Base-by-base conservation (phyloP, 2,888 invertebrate genomes). In the Tetheella fluctuosa region DNA sequence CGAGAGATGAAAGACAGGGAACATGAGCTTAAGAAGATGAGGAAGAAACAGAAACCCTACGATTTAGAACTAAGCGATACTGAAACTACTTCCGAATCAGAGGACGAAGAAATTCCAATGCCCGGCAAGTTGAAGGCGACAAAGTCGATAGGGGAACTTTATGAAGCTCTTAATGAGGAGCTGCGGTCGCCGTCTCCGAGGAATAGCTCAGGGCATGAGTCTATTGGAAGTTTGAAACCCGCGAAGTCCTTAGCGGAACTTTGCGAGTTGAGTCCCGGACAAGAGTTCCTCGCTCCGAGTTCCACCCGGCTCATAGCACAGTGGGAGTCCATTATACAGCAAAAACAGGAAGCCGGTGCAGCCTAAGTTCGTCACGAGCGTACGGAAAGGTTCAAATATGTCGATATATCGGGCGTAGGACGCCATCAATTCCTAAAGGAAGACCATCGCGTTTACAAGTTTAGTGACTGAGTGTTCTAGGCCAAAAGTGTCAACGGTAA, bases 1-100 rank as follows among this genome's bases (percentile, higher is more conserved):
- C 94, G 95, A 79, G 98, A 98, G 76, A 96, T 98, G 94, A 96
- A 97, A 78, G 95, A 95, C 68, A 93, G 97, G 60, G 97, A 97
- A 79, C 95, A 96, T 68, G 97, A 97, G 79, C 89, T 97, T 53
- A 96, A 96, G 94, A 93, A 94, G 69, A 94, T 95, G 91, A 92
- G 96, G 66, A 94, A 94, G 82, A 94, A 94, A 73, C 88, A 94
- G 63, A 89, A 94, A 62, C 94, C 94, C 30, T 95, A 95, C 59
- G 96, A 96, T 64, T 89, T 95, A 74, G 95, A 94, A 60, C 86
- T 95, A 58, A 93, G 95, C 64, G 94, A 95, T 65, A 93, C 93
- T 65, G 94, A 95, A 83, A 93, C 85, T 25, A 90, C 88, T 68
- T 93, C 94, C 2, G 94, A 94, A 70, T 93, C 93, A 0, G 94